Percentiles rank a stretch among this genome's conserved stretches.
Evolutionary conservation across 2,888 invertebrate genomes (phyloP).

Genomic region (Desoria tigrina): DNA sequence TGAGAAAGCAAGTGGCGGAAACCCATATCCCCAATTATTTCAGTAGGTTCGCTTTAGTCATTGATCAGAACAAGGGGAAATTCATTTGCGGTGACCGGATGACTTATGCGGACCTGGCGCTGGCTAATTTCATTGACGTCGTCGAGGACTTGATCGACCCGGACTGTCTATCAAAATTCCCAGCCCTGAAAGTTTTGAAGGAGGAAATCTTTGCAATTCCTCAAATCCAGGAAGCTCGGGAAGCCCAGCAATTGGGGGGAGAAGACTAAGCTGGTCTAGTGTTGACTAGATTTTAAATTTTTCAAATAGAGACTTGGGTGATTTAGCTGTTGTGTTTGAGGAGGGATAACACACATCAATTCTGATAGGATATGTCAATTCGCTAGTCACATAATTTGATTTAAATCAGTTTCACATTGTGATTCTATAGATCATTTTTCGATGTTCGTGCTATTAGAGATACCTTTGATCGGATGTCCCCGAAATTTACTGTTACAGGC

Average conservation of each 20-base stretch:
- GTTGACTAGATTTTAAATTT: too few relatives aligned
- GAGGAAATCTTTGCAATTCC: constrained; percentile 27
- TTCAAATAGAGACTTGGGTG: too few relatives aligned
- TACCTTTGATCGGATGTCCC: too few relatives aligned
- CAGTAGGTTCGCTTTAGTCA: constrained; percentile 14
- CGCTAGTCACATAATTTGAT: too few relatives aligned
- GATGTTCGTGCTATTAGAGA: too few relatives aligned
- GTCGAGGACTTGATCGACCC: constrained; percentile 29
- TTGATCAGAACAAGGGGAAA: constrained; percentile 23
- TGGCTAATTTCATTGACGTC: constrained; percentile 33
- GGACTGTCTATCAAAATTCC: constrained; percentile 26
- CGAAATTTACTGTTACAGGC: too few relatives aligned
- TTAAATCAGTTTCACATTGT: too few relatives aligned
- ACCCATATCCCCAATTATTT: constrained; percentile 25
- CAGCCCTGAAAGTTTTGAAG: constrained; percentile 20
- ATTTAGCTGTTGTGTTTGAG: too few relatives aligned
- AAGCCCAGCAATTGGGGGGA: background rate
- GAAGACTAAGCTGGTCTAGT: too few relatives aligned
- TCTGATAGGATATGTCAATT: too few relatives aligned
- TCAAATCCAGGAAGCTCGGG: constrained; percentile 20
- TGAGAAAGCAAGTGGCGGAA: constrained; percentile 14
- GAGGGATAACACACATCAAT: too few relatives aligned
- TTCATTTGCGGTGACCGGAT: constrained; percentile 22
- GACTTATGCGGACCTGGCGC: constrained; percentile 31
- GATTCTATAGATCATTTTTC: too few relatives aligned